Conservation (phyloP, 2,888 invertebrate species). For the Brachylomia viminalis region DNA sequence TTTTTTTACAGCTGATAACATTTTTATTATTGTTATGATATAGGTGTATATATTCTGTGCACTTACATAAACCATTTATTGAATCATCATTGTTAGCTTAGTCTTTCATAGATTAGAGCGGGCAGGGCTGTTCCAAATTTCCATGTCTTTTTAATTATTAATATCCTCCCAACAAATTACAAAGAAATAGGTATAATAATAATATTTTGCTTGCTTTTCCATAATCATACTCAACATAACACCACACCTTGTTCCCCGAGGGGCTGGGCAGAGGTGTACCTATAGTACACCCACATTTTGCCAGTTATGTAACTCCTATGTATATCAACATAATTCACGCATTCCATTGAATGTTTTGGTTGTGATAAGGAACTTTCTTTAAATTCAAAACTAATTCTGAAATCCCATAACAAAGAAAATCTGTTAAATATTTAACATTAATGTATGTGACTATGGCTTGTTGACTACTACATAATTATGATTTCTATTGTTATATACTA, state of each 20-base stretch:
- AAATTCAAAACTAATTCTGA: too few relatives aligned
- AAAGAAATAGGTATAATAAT: not conserved
- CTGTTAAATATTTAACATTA: not conserved
- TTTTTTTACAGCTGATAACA: slow-evolving; percentile 12
- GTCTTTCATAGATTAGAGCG: not conserved
- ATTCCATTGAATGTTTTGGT: not conserved
- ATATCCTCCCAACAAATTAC: not conserved
- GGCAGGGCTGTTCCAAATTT: not conserved
- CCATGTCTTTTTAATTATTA: not conserved
- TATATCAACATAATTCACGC: too few relatives aligned
- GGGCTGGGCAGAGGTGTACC: not conserved
- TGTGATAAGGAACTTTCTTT: not conserved
- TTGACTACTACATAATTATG: not conserved
- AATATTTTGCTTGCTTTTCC: not conserved
- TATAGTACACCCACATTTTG: not conserved
- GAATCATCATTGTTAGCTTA: not conserved
- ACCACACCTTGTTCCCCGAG: not conserved
- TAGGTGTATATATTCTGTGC: not conserved
- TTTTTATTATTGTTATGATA: not conserved
- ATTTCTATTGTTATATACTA: not conserved
- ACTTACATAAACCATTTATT: not conserved
- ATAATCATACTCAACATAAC: not conserved
- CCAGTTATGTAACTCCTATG: too few relatives aligned
- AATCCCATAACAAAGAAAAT: not conserved
- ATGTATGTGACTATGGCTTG: not conserved